Conservation (phyloP, 2,113 vertebrate genomes). For the Cavia aperea region DNA sequence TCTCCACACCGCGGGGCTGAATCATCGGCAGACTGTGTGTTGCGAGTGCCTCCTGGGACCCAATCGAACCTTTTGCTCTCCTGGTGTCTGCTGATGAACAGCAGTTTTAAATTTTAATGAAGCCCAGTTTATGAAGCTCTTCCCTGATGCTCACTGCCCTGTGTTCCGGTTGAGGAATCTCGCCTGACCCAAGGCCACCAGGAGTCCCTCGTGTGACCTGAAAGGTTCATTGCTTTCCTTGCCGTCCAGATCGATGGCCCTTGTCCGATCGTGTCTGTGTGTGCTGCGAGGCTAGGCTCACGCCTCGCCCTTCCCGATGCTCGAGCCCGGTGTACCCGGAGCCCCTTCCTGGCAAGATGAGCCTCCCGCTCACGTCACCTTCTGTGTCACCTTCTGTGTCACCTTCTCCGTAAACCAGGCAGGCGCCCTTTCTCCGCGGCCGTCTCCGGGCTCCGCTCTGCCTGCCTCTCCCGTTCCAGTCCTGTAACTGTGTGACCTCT, state of each 20-base stretch:
- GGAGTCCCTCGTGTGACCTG: rapidly evolving
- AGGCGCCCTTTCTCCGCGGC: rapidly evolving
- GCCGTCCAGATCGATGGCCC: background rate
- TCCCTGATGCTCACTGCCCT: background rate
- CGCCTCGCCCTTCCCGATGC: rapidly evolving
- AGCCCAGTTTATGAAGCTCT: background rate
- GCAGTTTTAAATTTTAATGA: background rate
- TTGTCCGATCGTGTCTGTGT: background rate
- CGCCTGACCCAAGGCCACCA: background rate
- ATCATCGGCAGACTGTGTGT: rapidly evolving
- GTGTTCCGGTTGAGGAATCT: background rate
- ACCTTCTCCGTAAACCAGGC: background rate
- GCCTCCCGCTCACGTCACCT: rapidly evolving
- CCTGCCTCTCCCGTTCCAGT: rapidly evolving
- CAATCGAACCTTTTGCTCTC: background rate
- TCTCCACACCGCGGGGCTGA: background rate
- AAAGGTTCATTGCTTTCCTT: rapidly evolving
- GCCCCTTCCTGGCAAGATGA: background rate
- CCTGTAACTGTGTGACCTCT: background rate
- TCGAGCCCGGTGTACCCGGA: background rate
- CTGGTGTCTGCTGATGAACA: background rate
- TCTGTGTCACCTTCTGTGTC: rapidly evolving
- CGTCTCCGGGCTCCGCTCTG: background rate
- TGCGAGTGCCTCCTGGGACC: background rate
- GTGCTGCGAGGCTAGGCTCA: background rate